Percentiles rank a stretch among this genome's conserved stretches.
Conservation (phyloP, 2,113 vertebrate genomes). For the Lycaon pictus region DNA sequence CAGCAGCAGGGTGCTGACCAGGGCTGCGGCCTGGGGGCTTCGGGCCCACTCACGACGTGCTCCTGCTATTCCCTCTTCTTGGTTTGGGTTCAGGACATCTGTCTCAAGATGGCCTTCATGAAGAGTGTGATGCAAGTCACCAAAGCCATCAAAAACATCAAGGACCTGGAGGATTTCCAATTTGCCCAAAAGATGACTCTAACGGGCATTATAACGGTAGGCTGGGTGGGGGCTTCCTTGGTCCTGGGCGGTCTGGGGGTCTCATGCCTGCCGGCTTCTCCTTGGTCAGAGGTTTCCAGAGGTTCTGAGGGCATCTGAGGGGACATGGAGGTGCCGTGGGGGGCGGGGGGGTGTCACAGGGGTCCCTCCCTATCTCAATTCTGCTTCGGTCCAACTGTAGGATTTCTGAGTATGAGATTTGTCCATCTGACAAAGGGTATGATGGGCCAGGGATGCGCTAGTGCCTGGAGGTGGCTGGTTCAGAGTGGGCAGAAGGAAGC, state of each 20-base stretch:
- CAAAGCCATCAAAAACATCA: neutral
- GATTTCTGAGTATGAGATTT: neutral
- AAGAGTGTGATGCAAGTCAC: conserved; percentile 71
- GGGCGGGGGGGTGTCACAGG: accelerated
- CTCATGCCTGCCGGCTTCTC: too few species aligned
- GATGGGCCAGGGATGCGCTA: neutral
- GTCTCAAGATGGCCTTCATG: conserved; percentile 79
- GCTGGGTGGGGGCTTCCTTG: accelerated
- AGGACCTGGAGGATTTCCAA: neutral
- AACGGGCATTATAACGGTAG: conserved; percentile 54
- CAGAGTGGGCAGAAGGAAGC: neutral
- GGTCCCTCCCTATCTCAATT: neutral
- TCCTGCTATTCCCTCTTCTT: neutral
- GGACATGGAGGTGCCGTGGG: neutral
- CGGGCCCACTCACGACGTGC: accelerated
- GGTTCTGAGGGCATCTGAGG: neutral
- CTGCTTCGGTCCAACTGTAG: accelerated
- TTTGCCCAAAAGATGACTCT: conserved; percentile 66
- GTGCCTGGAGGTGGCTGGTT: neutral
- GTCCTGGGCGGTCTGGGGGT: neutral
- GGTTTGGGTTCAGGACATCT: conserved; percentile 44
- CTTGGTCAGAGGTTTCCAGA: neutral
- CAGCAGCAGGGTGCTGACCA: accelerated
- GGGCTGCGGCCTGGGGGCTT: accelerated
- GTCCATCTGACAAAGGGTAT: neutral